phyloP scores from a whole-genome alignment of 1,140 invertebrate genomes.

The Armadillidium nasatum region DNA sequence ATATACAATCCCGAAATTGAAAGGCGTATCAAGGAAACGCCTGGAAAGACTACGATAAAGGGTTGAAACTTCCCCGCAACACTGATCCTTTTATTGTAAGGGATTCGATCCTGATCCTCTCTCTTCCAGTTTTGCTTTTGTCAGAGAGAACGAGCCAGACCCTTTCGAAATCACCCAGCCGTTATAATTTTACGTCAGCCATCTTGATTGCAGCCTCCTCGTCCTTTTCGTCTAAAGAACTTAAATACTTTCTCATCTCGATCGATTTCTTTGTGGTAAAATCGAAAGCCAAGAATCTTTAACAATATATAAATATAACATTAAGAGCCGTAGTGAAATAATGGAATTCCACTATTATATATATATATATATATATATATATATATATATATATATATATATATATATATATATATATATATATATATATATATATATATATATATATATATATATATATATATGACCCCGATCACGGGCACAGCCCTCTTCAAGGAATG shows the following conservation, averaged over 20 bases:
- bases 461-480: too few species aligned
- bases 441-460: too few species aligned
- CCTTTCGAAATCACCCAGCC: background rate
- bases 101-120: background rate
- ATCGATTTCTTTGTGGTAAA: background rate
- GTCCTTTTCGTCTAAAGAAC: background rate
- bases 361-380: too few species aligned
- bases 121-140: background rate
- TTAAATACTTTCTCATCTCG: background rate
- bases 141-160: background rate
- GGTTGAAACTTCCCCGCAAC: background rate
- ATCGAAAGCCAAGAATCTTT: background rate
- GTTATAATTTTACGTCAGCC: background rate
- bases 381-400: too few species aligned
- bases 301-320: too few species aligned
- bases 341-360: too few species aligned
- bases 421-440: too few species aligned
- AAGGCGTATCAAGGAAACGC: too few species aligned
- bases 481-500: too few species aligned
- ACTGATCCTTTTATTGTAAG: background rate
- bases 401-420: too few species aligned
- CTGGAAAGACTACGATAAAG: background rate
- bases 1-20: too few species aligned
- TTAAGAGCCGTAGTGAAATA: too few species aligned
- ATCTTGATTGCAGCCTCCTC: background rate